Evolutionary conservation across 2,797 vertebrate species (phyloP).

Genomic region (Mycteria americana): DNA sequence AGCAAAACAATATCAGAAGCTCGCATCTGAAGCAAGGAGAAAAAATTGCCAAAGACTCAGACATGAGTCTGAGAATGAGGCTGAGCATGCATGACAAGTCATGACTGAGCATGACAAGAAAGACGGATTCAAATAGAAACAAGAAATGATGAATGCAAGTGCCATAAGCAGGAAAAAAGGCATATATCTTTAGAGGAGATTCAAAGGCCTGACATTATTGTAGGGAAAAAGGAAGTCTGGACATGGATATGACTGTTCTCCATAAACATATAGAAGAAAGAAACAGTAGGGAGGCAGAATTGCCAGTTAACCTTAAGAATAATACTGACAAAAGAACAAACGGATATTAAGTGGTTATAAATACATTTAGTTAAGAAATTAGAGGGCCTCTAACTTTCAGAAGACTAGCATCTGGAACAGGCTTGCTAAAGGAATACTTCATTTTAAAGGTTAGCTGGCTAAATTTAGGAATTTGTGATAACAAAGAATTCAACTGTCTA

Average conservation of each 20-base stretch:
- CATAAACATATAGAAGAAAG: background rate
- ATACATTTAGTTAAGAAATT: background rate
- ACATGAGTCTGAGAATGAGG: background rate
- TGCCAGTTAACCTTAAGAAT: background rate
- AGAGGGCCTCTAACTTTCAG: background rate
- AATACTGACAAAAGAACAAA: background rate
- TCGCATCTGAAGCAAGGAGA: background rate
- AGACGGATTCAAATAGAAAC: background rate
- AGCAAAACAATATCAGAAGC: background rate
- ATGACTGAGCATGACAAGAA: background rate
- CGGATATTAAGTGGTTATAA: background rate
- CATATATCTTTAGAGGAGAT: background rate
- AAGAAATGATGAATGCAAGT: background rate
- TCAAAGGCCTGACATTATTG: background rate
- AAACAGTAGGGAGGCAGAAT: background rate
- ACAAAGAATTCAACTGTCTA: background rate
- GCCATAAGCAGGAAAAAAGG: background rate
- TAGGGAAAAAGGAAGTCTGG: background rate
- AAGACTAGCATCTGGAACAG: background rate
- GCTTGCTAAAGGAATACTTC: background rate
- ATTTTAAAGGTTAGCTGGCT: background rate
- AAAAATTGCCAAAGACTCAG: background rate
- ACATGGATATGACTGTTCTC: background rate
- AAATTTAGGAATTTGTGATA: background rate
- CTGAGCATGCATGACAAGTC: too few species aligned